Evolutionary conservation across 2,888 invertebrate genomes (phyloP), one percentile per base, ranked within the genome.

Genomic region (Ethmia dodecea): DNA sequence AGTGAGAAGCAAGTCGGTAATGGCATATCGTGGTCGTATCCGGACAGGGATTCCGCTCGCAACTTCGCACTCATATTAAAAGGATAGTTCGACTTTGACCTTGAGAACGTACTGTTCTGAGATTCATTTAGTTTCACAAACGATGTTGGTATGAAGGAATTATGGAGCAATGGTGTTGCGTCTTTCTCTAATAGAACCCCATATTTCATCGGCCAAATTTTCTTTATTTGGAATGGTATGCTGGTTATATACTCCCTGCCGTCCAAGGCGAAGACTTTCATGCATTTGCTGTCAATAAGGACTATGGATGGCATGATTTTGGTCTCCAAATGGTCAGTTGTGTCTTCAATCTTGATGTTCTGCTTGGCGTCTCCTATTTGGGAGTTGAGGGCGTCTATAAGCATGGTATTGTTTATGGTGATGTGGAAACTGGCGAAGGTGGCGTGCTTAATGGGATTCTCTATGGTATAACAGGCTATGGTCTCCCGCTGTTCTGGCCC

Each of bases 1-100:
- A 98, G 76, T 5, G 96, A 95, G 71, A 95, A 98, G 30, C 97
- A 88, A 0, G 93, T 91, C 0, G 97, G 94, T 59, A 94, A 86
- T 0, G 86, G 80, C 31, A 89, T 81, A 25, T 87, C 86, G n/a
- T 72, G 67, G 2, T 86, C 86, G 18, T 66, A 79, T 0, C 60
- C 71, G 1, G 75, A 70, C 0, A 75, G 49, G 0, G 83, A 81
- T 33, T 84, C 84, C 0, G 72, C 66, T 5, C 77, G 60, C 5
- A 78, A 45, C 38, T 69, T 77, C 0, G 75, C 75, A 28, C 86
- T 86, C 70, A 79, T 72, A 25, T 79, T 83, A 24, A 60, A 52
- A 10, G n/a, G 12, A 22, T 22, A 22, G 4, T 22, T 8, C 0
- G 59, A 56, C 34, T 60, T 74, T 0, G 80, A 72, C 40, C 61